Evolutionary conservation across 2,888 invertebrate genomes (phyloP).

Genomic region (Apodemia mormo): DNA sequence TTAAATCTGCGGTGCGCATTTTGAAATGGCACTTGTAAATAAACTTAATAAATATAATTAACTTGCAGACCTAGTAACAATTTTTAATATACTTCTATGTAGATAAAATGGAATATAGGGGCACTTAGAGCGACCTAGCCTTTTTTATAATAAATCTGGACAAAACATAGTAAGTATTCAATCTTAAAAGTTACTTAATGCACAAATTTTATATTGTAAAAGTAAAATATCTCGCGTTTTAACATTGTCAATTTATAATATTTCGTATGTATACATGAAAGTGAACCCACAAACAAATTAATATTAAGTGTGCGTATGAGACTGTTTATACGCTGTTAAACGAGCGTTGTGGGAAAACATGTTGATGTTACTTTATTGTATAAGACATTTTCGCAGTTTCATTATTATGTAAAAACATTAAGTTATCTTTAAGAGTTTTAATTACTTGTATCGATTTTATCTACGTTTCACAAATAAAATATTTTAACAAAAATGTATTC

Average conservation of each 20-base stretch:
- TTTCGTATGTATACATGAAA: conserved; percentile 44
- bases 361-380: conserved; percentile 61
- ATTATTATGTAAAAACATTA: conserved; percentile 74
- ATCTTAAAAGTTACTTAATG: conserved; percentile 35
- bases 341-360: conserved; percentile 56
- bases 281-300: conserved; percentile 37
- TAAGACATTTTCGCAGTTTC: conserved; percentile 78
- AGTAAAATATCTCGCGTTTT: conserved; percentile 61
- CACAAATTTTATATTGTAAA: conserved; percentile 65
- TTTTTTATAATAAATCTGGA: conserved; percentile 26
- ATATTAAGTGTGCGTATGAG: conserved; percentile 65
- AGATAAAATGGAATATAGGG: conserved; percentile 28
- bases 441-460: conserved; percentile 82
- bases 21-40: conserved; percentile 24
- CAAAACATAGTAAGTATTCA: conserved; percentile 40
- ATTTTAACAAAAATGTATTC: conserved; percentile 70
- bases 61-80: conserved; percentile 15
- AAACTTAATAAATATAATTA: conserved; percentile 9
- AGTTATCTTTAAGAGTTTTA: conserved; percentile 79
- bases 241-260: conserved; percentile 75
- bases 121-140: conserved; percentile 23
- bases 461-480: conserved; percentile 81
- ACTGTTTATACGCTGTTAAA: conserved; percentile 62
- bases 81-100: conserved; percentile 23
- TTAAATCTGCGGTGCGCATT: background rate